Evolutionary conservation across 2,113 vertebrate species (phyloP).

Genomic region (Misgurnus anguillicaudatus): DNA sequence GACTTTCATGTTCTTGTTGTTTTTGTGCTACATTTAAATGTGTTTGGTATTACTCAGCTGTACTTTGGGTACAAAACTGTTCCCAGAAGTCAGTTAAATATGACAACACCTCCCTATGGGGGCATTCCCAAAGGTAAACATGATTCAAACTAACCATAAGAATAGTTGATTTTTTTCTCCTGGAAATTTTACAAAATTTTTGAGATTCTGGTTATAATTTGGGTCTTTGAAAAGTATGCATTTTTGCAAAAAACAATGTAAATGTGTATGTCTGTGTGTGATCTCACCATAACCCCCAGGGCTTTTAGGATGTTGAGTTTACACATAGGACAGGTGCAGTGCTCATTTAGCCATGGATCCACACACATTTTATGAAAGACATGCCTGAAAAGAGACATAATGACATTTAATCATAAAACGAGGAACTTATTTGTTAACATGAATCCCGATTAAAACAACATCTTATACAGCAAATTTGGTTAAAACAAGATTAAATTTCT

Average conservation of each 20-base stretch:
- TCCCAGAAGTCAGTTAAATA: neutral
- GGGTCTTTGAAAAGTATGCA: neutral
- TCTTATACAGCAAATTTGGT: neutral
- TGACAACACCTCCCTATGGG: neutral
- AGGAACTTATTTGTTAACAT: no score
- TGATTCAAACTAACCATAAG: neutral
- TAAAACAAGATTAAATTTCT: neutral
- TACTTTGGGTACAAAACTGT: neutral
- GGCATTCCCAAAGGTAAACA: neutral
- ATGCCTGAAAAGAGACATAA: constrained; percentile 76
- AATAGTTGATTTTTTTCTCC: neutral
- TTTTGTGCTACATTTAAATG: neutral
- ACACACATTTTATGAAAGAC: constrained; percentile 98
- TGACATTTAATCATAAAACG: neutral
- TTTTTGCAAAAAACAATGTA: neutral
- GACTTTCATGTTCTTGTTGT: neutral
- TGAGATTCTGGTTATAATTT: no score
- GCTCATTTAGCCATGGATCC: constrained; percentile 97
- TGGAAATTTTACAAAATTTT: no score
- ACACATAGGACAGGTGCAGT: constrained; percentile 98
- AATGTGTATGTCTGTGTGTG: neutral
- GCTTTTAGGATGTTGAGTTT: constrained; percentile 99
- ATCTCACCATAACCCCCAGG: constrained; percentile 91
- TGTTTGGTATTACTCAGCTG: neutral
- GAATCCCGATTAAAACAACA: neutral